Conservation (phyloP, 2,888 invertebrate genomes). For the Trichopoda pennipes region DNA sequence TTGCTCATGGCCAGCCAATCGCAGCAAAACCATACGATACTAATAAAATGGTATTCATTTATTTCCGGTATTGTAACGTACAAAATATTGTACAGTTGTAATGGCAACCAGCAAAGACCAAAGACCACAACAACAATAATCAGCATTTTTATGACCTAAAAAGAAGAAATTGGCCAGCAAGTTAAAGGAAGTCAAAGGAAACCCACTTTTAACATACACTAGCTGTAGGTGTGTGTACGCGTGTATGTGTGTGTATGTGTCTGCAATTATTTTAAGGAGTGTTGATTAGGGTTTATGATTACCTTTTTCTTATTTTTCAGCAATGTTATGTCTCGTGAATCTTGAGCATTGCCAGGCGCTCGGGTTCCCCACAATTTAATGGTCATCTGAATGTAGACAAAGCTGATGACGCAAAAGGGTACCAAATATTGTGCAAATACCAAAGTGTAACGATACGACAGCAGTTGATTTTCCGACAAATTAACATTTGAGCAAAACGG, state of each 20-base stretch:
- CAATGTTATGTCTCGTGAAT: slow-evolving; percentile 88
- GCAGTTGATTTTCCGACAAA: slow-evolving; percentile 81
- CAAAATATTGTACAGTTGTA: slow-evolving; percentile 88
- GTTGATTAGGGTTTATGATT: background rate
- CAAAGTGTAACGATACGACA: slow-evolving; percentile 82
- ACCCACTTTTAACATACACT: too few species aligned
- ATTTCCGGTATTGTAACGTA: slow-evolving; percentile 87
- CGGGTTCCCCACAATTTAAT: slow-evolving; percentile 89
- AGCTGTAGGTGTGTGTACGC: too few species aligned
- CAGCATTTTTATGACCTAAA: slow-evolving; percentile 93
- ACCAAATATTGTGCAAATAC: slow-evolving; percentile 87
- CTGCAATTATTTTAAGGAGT: background rate
- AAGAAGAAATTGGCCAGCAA: background rate
- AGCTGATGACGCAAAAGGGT: slow-evolving; percentile 90
- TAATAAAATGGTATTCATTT: slow-evolving; percentile 89
- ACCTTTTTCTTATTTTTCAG: slow-evolving; percentile 91
- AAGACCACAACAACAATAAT: slow-evolving; percentile 91
- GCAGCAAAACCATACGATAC: slow-evolving; percentile 92
- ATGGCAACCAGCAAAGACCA: slow-evolving; percentile 91
- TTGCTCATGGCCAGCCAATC: slow-evolving; percentile 95
- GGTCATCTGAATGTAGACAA: slow-evolving; percentile 90
- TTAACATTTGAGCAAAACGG: slow-evolving; percentile 83
- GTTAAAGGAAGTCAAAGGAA: background rate
- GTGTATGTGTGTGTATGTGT: too few species aligned
- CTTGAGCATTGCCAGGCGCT: slow-evolving; percentile 90